phyloP scores from a whole-genome alignment of 2,888 invertebrate species.

The Hydriomena furcata region DNA sequence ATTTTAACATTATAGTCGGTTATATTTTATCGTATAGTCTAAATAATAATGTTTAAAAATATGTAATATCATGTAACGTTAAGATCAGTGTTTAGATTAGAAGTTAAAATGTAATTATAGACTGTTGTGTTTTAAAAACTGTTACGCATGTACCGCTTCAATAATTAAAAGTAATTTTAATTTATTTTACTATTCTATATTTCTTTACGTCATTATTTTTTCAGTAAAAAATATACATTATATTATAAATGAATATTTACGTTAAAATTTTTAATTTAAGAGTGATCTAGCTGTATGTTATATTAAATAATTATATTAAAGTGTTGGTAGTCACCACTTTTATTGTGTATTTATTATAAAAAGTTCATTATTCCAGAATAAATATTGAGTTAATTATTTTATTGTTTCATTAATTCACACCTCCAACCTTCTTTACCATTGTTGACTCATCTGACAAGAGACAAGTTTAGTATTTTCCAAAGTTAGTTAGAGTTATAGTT shows the following conservation, averaged over 20 bases:
- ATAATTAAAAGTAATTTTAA: slow-evolving; percentile 1
- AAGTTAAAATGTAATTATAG: slow-evolving; percentile 68
- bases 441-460: no score
- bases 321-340: slow-evolving; percentile 68
- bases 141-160: slow-evolving; percentile 13
- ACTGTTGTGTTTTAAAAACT: slow-evolving; percentile 51
- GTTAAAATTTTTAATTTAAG: slow-evolving; percentile 16
- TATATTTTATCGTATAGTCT: slow-evolving; percentile 74
- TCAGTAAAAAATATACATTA: background rate
- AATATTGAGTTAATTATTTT: slow-evolving; percentile 71
- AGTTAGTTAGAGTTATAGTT: no score
- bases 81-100: slow-evolving; percentile 75
- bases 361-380: slow-evolving; percentile 78
- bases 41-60: slow-evolving; percentile 67
- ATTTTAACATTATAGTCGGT: slow-evolving; percentile 79
- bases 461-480: no score
- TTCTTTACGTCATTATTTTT: background rate
- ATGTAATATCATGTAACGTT: slow-evolving; percentile 72
- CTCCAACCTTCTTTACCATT: no score
- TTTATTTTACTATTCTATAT: background rate
- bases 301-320: slow-evolving; percentile 42
- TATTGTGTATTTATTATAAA: slow-evolving; percentile 73
- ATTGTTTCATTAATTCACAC: slow-evolving; percentile 30
- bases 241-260: background rate
- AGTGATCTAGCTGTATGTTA: slow-evolving; percentile 27